phyloP scores from a whole-genome alignment of 2,888 invertebrate species.

The Cephus spinipes region DNA sequence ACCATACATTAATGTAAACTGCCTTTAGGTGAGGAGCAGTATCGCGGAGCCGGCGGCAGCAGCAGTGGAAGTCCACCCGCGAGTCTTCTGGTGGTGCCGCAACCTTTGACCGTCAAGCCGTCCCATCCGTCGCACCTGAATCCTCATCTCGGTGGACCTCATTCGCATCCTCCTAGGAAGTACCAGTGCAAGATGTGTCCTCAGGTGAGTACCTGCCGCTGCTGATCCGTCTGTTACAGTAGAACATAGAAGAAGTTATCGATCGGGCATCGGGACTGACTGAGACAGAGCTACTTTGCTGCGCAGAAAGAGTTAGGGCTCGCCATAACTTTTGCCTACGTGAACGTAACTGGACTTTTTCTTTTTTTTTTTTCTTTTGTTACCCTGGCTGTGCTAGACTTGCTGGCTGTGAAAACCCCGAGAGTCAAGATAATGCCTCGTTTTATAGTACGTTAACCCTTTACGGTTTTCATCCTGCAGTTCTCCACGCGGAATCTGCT shows the following conservation, averaged over 20 bases:
- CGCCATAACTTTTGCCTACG: conserved; percentile 20
- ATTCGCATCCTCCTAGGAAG: conserved; percentile 74
- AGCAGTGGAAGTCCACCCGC: conserved; percentile 71
- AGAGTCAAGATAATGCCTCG: conserved; percentile 33
- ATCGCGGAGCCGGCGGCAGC: conserved; percentile 67
- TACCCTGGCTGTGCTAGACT: not conserved
- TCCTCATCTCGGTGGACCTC: conserved; percentile 63
- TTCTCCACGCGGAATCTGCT: not conserved
- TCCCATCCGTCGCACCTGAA: conserved; percentile 64
- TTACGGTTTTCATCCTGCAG: conserved; percentile 26
- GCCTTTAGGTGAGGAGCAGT: conserved; percentile 61
- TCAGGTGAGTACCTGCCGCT: conserved; percentile 78
- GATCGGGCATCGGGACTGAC: too few relatives aligned
- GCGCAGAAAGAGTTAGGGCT: conserved; percentile 24
- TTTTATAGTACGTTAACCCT: conserved; percentile 44
- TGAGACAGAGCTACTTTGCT: not conserved
- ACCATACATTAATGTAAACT: too few relatives aligned
- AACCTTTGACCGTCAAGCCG: conserved; percentile 72
- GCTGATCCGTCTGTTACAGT: too few relatives aligned
- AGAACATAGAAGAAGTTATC: too few relatives aligned
- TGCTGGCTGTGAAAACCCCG: not conserved
- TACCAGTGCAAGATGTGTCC: conserved; percentile 98
- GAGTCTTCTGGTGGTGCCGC: conserved; percentile 87
- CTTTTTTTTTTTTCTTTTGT: not conserved
- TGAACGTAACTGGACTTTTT: conserved; percentile 37